Percentiles rank a stretch among this genome's conserved stretches.
phyloP scores from a whole-genome alignment of 1,140 invertebrate species.

The Sitodiplosis mosellana region DNA sequence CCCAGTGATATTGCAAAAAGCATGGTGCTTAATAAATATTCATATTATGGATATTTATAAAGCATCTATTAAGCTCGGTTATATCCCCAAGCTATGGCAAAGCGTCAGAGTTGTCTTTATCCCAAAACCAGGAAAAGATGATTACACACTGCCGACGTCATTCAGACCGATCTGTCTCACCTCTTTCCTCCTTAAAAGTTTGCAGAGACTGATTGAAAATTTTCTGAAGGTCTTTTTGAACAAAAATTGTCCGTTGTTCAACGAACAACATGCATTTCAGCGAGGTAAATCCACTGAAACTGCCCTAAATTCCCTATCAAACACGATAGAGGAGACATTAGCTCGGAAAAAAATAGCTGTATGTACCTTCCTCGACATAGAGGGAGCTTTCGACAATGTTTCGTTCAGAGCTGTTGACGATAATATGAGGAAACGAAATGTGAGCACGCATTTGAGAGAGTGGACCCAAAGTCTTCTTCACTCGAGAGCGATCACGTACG shows the following conservation, averaged over 20 bases:
- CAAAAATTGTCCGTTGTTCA: not conserved
- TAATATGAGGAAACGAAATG: not conserved
- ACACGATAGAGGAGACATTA: not conserved
- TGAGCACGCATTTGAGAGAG: not conserved
- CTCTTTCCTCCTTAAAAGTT: constrained; percentile 11
- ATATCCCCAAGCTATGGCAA: constrained; percentile 1
- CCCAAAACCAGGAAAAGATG: constrained; percentile 6
- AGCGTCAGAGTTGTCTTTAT: constrained; percentile 10
- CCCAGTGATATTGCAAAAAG: not conserved
- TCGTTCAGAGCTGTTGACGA: not conserved
- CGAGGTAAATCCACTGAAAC: not conserved
- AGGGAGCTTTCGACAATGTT: not conserved
- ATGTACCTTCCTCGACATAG: not conserved
- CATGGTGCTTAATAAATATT: not conserved
- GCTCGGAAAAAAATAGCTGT: not conserved
- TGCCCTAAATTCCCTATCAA: not conserved
- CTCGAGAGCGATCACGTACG: not conserved
- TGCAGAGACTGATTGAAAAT: constrained; percentile 9
- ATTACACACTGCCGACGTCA: constrained; percentile 3
- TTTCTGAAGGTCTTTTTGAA: constrained; percentile 3
- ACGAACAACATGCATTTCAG: not conserved
- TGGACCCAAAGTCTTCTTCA: not conserved
- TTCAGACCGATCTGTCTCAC: constrained; percentile 13
- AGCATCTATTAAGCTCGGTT: not conserved
- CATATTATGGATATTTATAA: not conserved